Conservation (phyloP, 2,113 vertebrate genomes). For the Erinaceus europaeus region DNA sequence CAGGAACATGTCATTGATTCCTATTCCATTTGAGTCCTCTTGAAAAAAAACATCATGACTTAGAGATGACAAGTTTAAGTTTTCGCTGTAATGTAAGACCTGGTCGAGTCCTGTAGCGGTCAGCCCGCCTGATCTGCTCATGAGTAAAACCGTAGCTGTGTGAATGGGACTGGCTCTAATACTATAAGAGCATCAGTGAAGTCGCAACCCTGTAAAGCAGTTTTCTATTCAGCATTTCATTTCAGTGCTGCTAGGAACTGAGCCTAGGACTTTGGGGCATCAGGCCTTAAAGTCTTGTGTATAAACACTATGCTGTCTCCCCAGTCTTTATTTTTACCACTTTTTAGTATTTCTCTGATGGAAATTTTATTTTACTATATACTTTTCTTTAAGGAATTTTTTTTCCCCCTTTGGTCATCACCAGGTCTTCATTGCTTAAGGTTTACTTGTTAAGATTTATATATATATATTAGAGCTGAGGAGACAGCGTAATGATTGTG, state of each 20-base stretch:
- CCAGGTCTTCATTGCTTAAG: too few relatives aligned
- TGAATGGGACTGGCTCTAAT: not conserved
- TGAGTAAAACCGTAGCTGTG: not conserved
- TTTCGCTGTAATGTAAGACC: not conserved
- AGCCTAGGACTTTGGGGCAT: too few relatives aligned
- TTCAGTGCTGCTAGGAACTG: not conserved
- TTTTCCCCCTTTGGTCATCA: too few relatives aligned
- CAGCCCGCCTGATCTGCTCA: not conserved
- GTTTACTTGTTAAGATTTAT: too few relatives aligned
- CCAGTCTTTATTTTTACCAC: not conserved
- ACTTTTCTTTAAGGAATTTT: constrained; percentile 9
- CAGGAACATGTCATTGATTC: not conserved
- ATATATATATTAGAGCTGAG: too few relatives aligned
- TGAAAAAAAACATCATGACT: not conserved
- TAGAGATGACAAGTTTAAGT: not conserved
- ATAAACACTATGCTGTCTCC: too few relatives aligned
- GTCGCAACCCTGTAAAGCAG: not conserved
- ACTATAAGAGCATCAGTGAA: constrained; percentile 10
- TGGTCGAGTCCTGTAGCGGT: not conserved
- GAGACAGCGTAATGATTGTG: too few relatives aligned
- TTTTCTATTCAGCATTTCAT: not conserved
- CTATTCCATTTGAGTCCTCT: not conserved
- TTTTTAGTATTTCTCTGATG: not conserved
- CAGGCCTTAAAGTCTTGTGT: too few relatives aligned
- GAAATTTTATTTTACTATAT: too few relatives aligned